A percentile compares a stretch with the other conserved stretches of the same genome.
phyloP scores from a whole-genome alignment of 1,140 invertebrate species.

The Drosophila simulans region DNA sequence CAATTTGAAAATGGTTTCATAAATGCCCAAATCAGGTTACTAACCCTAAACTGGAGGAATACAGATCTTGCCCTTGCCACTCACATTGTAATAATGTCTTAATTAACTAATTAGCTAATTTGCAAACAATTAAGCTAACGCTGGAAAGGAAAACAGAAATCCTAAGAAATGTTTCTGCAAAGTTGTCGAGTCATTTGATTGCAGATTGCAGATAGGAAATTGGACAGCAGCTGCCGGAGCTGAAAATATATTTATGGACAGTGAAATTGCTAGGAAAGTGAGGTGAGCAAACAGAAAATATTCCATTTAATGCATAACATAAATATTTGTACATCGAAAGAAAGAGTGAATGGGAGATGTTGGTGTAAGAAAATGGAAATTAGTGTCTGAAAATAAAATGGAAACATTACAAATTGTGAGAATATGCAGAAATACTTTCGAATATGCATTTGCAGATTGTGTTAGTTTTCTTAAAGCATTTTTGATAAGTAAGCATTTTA shows the following conservation, averaged over 20 bases:
- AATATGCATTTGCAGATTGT: not conserved
- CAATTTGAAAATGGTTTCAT: constrained; percentile 49
- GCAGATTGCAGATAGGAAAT: constrained; percentile 56
- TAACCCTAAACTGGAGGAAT: constrained; percentile 38
- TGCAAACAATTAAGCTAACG: constrained; percentile 73
- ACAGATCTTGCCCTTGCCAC: constrained; percentile 24
- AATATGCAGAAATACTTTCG: not conserved
- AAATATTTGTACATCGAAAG: constrained; percentile 48
- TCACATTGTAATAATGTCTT: constrained; percentile 62
- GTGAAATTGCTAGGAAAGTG: constrained; percentile 46
- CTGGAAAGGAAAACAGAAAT: constrained; percentile 26
- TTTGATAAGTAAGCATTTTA: not conserved
- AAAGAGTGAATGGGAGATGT: constrained; percentile 41
- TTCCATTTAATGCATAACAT: constrained; percentile 46
- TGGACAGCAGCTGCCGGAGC: constrained; percentile 53
- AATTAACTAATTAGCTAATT: constrained; percentile 82
- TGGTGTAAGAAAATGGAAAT: constrained; percentile 29
- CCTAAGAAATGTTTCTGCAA: constrained; percentile 33
- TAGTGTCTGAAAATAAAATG: constrained; percentile 26
- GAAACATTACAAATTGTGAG: constrained; percentile 18
- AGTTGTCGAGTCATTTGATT: constrained; percentile 73
- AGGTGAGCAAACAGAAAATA: constrained; percentile 50
- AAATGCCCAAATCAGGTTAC: constrained; percentile 37
- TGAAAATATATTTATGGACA: constrained; percentile 28
- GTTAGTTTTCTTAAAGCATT: not conserved